Base-by-base conservation (phyloP, 2,797 vertebrate species). In the Caiman crocodilus region DNA sequence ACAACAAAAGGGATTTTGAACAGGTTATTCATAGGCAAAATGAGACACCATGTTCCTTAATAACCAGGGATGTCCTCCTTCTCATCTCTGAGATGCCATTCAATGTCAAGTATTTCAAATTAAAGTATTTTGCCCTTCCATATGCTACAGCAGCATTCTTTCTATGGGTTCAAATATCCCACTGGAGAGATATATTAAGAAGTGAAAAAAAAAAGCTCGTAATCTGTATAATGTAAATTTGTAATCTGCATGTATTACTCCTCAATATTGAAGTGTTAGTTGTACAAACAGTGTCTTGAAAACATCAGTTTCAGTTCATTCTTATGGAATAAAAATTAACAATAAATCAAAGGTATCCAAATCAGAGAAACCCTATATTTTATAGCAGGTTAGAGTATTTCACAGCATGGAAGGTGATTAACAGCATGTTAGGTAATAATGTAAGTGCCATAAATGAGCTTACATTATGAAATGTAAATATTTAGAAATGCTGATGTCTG, bases 401-500 rank as follows among this genome's bases (percentile, higher is more conserved):
- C 95, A 95, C 79, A 97, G 83, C 87, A 95, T 90, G 90, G 63
- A 94, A 89, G 84, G 93, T 96, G 91, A 98, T 97, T 97, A 97
- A 97, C 91, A 97, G 60, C 86, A 95, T 95, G 79, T 94, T 95
- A 97, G 88, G 82, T 95, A 96, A 96, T 97, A 96, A 97, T 95
- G 94, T 96, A 97, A 97, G 92, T 95, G 88, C 88, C 85, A 76
- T 89, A 90, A 96, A 96, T 95, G 93, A 92, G 86, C 96, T 97
- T 97, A 96, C 76, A 69, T 96, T 96, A 76, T 87, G n/a, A 82
- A 96, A 56, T 95, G 94, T 96, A 96, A 97, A 96, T 97, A 97
- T 60, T 91, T 80, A 86, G 55, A 60, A 95, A 78, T 89, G 58
- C 18, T 91, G 76, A 88, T 90, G 9, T 74, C 89, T 94, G 85